Base-by-base conservation (phyloP, 2,888 invertebrate genomes). In the Pollenia labialis region DNA sequence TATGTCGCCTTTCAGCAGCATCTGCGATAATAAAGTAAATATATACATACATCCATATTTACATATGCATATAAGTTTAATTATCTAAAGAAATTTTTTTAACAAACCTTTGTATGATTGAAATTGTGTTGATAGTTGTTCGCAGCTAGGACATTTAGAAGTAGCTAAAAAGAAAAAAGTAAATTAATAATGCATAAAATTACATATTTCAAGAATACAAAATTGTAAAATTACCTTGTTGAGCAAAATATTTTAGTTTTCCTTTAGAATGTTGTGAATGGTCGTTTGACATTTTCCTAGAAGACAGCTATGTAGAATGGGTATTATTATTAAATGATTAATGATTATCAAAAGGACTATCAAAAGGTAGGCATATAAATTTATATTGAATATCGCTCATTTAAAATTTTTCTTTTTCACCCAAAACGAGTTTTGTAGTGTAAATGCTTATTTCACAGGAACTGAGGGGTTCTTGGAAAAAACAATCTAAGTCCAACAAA, bases 231-330 rank as follows among this genome's bases (percentile, higher is more conserved):
- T 60, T 77, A 77, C 76, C 76, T 83, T 69, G 12, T 77, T 48
- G 62, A 66, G 71, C 12, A 71, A 77, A 83, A 66, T 64, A 77
- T n/a, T 77, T 83, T 42, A 77, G n/a, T 66, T 69, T 72, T 46
- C 62, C 77, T 72, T 77, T 77, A 12, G 72, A 72, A n/a, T 42
- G 14, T 66, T 64, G 48, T 52, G 32, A 11, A 18, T 79, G 66
- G 9, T 68, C 48, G 68, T 58, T 68, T 9, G 71, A 46, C 62
- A 69, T 83, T 83, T 66, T 84, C 42, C 50, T 42, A 42, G 44
- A 84, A 84, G 42, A 32, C 83, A 83, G 69, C 69, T 77, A 64
- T 83, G 83, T 71, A 82, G 62, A 76, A 76, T 75, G 0, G 81
- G 74, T 56, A 74, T 74, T 74, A 81, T 72, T 81, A 81, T 3